Conservation (phyloP, 2,797 vertebrate species). For the Urocyon cinereoargenteus region DNA sequence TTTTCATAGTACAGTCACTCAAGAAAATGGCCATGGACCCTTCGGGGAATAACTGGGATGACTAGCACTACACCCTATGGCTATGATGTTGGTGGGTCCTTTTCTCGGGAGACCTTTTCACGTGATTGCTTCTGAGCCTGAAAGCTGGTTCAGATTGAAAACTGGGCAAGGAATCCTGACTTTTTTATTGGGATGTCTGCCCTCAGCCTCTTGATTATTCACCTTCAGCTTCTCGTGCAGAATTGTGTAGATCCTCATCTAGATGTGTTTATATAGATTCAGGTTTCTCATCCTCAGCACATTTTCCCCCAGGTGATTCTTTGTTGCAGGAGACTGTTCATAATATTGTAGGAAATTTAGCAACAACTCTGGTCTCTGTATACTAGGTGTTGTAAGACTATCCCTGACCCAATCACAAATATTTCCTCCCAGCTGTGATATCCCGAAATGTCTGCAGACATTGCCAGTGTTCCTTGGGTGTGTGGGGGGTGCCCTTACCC, state of each 20-base stretch:
- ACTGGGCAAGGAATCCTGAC: neutral
- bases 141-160: neutral
- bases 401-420: neutral
- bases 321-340: neutral
- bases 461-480: neutral
- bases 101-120: neutral
- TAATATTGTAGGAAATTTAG: neutral
- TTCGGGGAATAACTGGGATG: neutral
- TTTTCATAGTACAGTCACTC: neutral
- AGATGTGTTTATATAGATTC: neutral
- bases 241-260: neutral
- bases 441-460: neutral
- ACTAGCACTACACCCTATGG: too few relatives aligned
- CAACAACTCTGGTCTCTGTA: neutral
- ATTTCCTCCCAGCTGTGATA: neutral
- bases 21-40: neutral
- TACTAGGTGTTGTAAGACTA: neutral
- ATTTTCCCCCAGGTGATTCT: neutral
- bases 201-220: neutral
- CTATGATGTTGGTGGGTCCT: neutral
- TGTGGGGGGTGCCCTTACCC: neutral
- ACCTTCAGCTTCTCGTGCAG: neutral
- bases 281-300: neutral
- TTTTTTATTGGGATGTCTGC: neutral
- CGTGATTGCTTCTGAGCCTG: neutral